Evolutionary conservation across 1,140 invertebrate genomes (phyloP).

Genomic region (Caerostris darwini): DNA sequence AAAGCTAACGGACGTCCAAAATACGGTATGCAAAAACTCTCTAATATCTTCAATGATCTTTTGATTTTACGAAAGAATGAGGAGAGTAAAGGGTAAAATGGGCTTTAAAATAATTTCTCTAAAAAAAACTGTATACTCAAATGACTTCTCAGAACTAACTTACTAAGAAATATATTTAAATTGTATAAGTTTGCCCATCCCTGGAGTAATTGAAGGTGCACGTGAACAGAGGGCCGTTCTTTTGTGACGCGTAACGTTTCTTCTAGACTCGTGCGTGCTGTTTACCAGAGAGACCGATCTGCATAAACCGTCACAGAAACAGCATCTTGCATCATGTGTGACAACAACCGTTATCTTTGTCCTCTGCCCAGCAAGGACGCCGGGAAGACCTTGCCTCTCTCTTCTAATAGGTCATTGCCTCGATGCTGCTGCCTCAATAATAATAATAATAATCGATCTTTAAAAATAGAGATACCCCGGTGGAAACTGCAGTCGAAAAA

Average conservation of each 20-base stretch:
- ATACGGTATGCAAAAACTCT: too few relatives aligned
- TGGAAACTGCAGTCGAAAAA: not conserved
- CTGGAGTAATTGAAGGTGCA: too few relatives aligned
- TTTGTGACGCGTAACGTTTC: not conserved
- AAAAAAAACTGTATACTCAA: too few relatives aligned
- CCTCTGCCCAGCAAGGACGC: conserved; percentile 4
- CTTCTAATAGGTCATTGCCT: conserved; percentile 53
- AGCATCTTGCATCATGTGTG: not conserved
- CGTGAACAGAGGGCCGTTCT: too few relatives aligned
- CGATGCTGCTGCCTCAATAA: not conserved
- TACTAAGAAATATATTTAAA: too few relatives aligned
- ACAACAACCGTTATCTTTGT: conserved; percentile 31
- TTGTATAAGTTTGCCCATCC: too few relatives aligned
- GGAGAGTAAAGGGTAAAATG: too few relatives aligned
- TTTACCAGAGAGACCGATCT: not conserved
- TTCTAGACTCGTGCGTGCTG: not conserved
- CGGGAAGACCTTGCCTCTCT: not conserved
- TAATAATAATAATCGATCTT: conserved; percentile 34
- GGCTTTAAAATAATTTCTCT: too few relatives aligned
- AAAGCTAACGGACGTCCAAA: too few relatives aligned
- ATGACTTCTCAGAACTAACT: too few relatives aligned
- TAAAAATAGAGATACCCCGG: conserved; percentile 1
- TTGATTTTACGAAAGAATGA: too few relatives aligned
- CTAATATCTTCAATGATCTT: too few relatives aligned
- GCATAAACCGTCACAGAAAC: not conserved